Evolutionary conservation across 2,888 invertebrate genomes (phyloP).

Genomic region (Margaritifera margaritifera): DNA sequence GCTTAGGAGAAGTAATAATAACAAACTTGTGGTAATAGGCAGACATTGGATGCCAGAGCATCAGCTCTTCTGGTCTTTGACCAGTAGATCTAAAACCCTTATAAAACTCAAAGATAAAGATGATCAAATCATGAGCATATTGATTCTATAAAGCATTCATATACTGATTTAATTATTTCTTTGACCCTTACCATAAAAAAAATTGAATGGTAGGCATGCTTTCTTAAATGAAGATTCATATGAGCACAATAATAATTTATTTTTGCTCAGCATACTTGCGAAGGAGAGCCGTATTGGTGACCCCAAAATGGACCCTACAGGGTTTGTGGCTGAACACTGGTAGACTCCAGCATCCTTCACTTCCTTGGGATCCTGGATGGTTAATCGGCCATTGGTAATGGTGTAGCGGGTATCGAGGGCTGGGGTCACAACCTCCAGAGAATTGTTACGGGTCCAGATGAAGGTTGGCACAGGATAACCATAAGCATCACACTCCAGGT

Average conservation of each 20-base stretch:
- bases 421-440: conserved; percentile 9
- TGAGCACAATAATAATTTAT: neutral
- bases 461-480: conserved; percentile 52
- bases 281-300: conserved; percentile 55
- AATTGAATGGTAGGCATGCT: too few species aligned
- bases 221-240: neutral
- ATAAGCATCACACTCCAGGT: conserved; percentile 48
- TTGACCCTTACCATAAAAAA: too few species aligned
- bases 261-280: conserved; percentile 52
- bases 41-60: too few species aligned
- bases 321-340: conserved; percentile 60
- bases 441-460: conserved; percentile 41
- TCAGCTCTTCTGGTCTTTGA: too few species aligned
- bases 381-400: conserved; percentile 62
- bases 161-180: too few species aligned
- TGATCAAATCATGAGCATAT: too few species aligned
- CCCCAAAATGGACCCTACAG: conserved; percentile 57
- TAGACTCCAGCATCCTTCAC: conserved; percentile 58
- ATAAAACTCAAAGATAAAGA: too few species aligned
- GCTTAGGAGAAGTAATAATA: too few species aligned
- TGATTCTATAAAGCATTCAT: too few species aligned
- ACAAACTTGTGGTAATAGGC: too few species aligned
- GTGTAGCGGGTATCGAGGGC: conserved; percentile 42
- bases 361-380: conserved; percentile 55
- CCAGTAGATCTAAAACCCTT: too few species aligned